These are phyloP conservation scores for Platycheirus rosarum DNA, from an alignment of 2,888 invertebrate genomes.

Conservation along the genomic window DNA sequence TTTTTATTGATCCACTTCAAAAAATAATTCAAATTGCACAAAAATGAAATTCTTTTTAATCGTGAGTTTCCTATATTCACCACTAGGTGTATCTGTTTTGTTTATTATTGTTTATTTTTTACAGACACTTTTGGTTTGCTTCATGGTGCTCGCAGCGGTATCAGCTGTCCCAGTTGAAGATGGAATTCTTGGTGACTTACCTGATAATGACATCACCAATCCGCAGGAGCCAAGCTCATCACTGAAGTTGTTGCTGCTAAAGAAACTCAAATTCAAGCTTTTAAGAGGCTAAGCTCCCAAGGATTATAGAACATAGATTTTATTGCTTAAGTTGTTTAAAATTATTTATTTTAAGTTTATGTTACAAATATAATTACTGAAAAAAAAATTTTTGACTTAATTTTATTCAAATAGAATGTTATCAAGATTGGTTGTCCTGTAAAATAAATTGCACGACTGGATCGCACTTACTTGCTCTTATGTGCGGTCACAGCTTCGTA, in stretches of 20 bases:
- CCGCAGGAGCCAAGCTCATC: not conserved
- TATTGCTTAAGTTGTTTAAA: too few species aligned
- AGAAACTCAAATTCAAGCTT: conserved; percentile 6
- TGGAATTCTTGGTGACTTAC: conserved; percentile 22
- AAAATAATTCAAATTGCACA: not conserved
- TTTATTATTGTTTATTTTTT: not conserved
- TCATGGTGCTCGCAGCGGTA: not conserved
- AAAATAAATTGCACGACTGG: too few species aligned
- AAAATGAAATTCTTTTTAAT: not conserved
- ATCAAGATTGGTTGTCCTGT: too few species aligned
- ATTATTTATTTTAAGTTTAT: too few species aligned
- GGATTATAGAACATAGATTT: too few species aligned
- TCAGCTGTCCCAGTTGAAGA: not conserved
- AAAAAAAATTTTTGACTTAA: too few species aligned
- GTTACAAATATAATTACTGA: too few species aligned
- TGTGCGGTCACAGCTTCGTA: too few species aligned
- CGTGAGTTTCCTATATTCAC: not conserved
- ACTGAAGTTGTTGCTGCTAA: not conserved
- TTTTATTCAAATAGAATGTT: too few species aligned
- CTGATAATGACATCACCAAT: not conserved
- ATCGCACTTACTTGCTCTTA: too few species aligned
- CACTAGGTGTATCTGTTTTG: not conserved
- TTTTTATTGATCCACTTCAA: not conserved
- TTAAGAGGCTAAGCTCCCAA: conserved; percentile 23
- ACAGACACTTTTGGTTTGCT: not conserved